Base-by-base conservation (phyloP, 2,113 vertebrate species). In the Tretioscincus oriximinensis region DNA sequence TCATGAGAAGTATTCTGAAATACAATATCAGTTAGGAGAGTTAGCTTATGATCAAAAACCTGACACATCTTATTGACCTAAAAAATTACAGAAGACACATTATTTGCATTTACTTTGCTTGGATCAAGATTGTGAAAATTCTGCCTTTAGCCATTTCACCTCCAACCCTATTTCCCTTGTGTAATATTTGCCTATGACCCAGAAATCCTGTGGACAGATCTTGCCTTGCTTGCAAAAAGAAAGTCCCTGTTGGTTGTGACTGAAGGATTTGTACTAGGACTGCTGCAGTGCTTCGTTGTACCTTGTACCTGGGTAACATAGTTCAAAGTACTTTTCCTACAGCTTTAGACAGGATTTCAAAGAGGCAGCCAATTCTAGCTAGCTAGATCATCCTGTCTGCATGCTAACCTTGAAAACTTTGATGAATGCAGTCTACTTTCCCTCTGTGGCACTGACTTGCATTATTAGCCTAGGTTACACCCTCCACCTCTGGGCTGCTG, bases 151-250 rank as follows among this genome's bases (percentile, higher is more conserved):
- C 41, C 24, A 11, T 70, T 69, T 69, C 67, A 12, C 9, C 41
- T 47, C 35, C 22, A 47, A 22, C 21, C 35, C 41, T 12, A n/a
- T 47, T 9, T n/a, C 41, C 22, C 51, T 74, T 60, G 22, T 31
- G 72, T 31, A 74, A 74, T 74, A 29, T 60, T 74, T 74, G 72
- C 21, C 72, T 54, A 31, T 51, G 31, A 51, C 51, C 72, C 72
- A 74, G 72, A 74, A 74, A 73, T 28, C 72, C n/a, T 29, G 5
- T n/a, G 18, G 54, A 4, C 72, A 74, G n/a, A 12, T 60, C 29
- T 58, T 71, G 21, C 69, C 69, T 47, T 60, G 9, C 51, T 24
- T 60, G 28, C 29, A 60, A 60, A 74, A 9, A 54, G 24, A 35
- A 71, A 22, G 47, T 31, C 72, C 31, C 3, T 60, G 54, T 74